Evolutionary conservation across 64 coral and sea anemone genomes (phyloP), one percentile per base, ranked within the genome.

Genomic region (Stichodactyla mertensii): DNA sequence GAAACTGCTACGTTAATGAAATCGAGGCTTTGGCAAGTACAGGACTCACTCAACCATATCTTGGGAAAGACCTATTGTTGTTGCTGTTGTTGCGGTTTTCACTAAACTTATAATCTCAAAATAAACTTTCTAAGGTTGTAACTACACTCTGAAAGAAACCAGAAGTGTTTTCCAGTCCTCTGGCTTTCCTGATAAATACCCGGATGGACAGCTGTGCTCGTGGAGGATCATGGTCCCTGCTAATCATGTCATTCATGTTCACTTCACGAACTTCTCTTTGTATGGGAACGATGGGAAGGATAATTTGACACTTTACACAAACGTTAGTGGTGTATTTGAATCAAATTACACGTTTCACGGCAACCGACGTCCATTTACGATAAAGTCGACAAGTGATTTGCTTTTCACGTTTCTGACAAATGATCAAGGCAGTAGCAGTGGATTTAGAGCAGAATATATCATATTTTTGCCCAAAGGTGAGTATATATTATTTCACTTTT

Each of bases 191-290:
- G 19, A 16, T 36, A 77, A 90, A n/a, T 90, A 90, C 82, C 82
- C 88, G 31, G 55, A 90, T 90, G 88, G 88, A 77, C 82, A 85
- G 69, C 80, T 85, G 53, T 90, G 88, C 88, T 90, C 82, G 9
- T 90, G 88, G 88, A 85, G 83, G 54, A 90, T 90, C 54, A 56
- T 45, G 81, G 88, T 90, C 27, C 51, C 11, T 54, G 28, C 54
- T 77, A 31, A 57, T 6, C 66, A 78, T 14, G 55, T 10, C 6
- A 16, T 90, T 8, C 1, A 36, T n/a, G 67, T 90, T 10, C 28
- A 51, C 14, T 85, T 90, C 31, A 85, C 80, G 16, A 71, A n/a
- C 20, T 74, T 89, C n/a, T 85, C 83, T 8, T 55, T 85, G 60
- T 28, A 36, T 61, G 19, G 5, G 15, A 59, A 19, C 4, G 24